A percentile compares a stretch with the other conserved stretches of the same genome.
These are phyloP conservation scores for Aplidium turbinatum DNA, from an alignment of 23 tunicate species.

Conservation along the genomic window DNA sequence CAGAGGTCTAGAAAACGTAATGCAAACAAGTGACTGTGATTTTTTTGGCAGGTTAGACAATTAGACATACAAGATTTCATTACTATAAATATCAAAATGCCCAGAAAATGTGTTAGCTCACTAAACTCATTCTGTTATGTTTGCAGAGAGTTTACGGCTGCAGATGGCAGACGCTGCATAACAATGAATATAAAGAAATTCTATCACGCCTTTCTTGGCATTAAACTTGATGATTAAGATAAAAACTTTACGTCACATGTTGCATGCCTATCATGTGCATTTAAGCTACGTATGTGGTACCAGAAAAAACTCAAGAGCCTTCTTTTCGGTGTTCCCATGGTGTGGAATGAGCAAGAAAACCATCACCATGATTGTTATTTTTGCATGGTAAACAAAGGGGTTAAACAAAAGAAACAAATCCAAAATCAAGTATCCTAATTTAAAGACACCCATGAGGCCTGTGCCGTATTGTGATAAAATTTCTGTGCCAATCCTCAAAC, in stretches of 20 bases:
- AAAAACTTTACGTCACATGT: slow-evolving; percentile 25
- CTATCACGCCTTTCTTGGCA: slow-evolving; percentile 35
- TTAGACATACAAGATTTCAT: no score
- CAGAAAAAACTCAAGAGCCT: slow-evolving; percentile 29
- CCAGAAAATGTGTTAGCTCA: slow-evolving; percentile 27
- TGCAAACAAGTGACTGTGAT: no score
- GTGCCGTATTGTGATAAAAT: slow-evolving; percentile 32
- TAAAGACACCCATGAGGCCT: slow-evolving; percentile 28
- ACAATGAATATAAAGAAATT: slow-evolving; percentile 26
- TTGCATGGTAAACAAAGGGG: slow-evolving; percentile 32
- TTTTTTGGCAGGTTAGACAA: no score
- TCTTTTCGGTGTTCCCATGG: slow-evolving; percentile 50
- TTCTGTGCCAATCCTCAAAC: slow-evolving; percentile 4
- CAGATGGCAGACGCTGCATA: slow-evolving; percentile 16
- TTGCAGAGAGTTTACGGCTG: slow-evolving; percentile 25
- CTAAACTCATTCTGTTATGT: slow-evolving; percentile 38
- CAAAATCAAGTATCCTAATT: slow-evolving; percentile 31
- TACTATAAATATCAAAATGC: slow-evolving; percentile 14
- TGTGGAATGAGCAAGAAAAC: slow-evolving; percentile 35
- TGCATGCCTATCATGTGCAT: slow-evolving; percentile 30
- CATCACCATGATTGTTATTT: slow-evolving; percentile 39
- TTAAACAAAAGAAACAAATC: slow-evolving; percentile 25
- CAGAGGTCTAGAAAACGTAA: no score
- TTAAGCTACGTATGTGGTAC: slow-evolving; percentile 29
- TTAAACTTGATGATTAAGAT: slow-evolving; percentile 34